Base-by-base conservation (phyloP, 2,888 invertebrate genomes). In the Cepaea hortensis region DNA sequence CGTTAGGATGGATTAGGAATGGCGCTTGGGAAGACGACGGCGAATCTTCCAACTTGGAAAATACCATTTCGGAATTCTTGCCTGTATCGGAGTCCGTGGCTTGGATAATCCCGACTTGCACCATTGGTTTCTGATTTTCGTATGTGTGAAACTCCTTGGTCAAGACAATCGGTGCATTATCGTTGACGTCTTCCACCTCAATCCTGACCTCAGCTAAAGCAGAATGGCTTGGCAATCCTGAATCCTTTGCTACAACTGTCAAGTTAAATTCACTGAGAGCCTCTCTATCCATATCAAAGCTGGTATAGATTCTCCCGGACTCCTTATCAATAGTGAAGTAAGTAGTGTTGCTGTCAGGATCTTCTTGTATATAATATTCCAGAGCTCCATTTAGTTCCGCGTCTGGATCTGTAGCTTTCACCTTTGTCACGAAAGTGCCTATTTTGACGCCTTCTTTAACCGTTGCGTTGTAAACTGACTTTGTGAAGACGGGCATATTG, bases 371-470 rank as follows among this genome's bases (percentile, higher is more conserved):
- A 15, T 20, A 62, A n/a, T 82, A 86, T 3, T 46, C 18, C 3
- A 99, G 97, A 95, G 97, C 97, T 1, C 97, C 98, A 95, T 98
- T 98, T 94, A 98, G 98, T 0, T 98, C 98, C 1, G 97, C 96
- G 94, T 98, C 98, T 46, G 96, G 96, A 94, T 99, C 98, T 89
- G 96, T 96, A 0, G 98, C 98, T 73, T 96, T 96, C 3, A 98
- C 97, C 90, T 97, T 97, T 3, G 97, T 96, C 1, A 98, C 97
- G 13, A 96, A 81, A 48, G 89, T 88, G 15, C 90, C 90, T 55
- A 88, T 86, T 20, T 84, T 77, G 46, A 90, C 91, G 79, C 92
- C 91, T 88, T 93, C 93, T 72, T 87, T 85, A 4, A 92, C 85
- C 50, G 88, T 88, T 35, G 90, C 89, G 18, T 87, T 86, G 79